Evolutionary conservation across 2,797 vertebrate genomes (phyloP).

Genomic region (Setipinna tenuifilis): DNA sequence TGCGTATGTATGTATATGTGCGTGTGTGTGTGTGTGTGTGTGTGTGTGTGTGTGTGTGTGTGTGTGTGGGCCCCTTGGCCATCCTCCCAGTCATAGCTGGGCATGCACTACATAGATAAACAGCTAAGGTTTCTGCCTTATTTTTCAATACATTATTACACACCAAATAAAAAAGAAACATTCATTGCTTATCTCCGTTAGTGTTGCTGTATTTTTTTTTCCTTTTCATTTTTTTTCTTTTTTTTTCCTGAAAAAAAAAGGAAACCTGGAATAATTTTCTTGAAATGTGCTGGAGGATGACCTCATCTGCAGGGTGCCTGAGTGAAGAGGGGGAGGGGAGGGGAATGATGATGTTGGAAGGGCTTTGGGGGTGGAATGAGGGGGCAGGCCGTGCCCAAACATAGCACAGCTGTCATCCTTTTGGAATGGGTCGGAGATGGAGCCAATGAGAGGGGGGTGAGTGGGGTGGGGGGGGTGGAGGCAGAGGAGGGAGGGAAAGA

Average conservation of each 20-base stretch:
- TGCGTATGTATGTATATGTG: conserved; percentile 57
- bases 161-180: conserved; percentile 63
- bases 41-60: conserved; percentile 61
- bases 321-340: neutral
- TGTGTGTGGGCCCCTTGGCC: conserved; percentile 31
- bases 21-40: conserved; percentile 13
- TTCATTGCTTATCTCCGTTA: conserved; percentile 58
- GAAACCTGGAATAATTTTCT: conserved; percentile 64
- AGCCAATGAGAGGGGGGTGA: neutral
- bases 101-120: conserved; percentile 81
- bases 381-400: conserved; percentile 49
- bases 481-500: conserved; percentile 20
- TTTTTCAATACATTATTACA: conserved; percentile 76
- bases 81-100: conserved; percentile 70
- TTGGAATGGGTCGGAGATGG: conserved; percentile 29
- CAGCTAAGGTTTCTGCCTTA: conserved; percentile 72
- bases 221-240: conserved; percentile 51
- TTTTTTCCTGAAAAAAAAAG: conserved; percentile 60
- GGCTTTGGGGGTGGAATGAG: neutral
- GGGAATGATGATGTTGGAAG: neutral
- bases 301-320: conserved; percentile 35
- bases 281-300: conserved; percentile 55
- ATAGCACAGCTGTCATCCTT: conserved; percentile 61
- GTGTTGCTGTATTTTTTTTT: conserved; percentile 62
- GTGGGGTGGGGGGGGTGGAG: conserved; percentile 8